Evolutionary conservation across 1,140 invertebrate genomes (phyloP).

Genomic region (Drosophila nasuta): DNA sequence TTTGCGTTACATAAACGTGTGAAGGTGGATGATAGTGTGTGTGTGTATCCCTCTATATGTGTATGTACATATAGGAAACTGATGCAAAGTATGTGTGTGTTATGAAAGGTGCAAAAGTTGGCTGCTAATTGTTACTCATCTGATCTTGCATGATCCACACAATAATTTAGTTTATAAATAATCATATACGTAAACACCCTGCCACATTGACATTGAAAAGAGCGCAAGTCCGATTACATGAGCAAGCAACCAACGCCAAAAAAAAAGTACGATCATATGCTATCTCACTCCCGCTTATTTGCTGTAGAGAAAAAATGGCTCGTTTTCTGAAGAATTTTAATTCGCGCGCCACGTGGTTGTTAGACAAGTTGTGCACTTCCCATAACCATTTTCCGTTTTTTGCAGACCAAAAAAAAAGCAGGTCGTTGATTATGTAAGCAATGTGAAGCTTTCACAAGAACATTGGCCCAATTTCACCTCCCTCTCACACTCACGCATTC

Average conservation of each 20-base stretch:
- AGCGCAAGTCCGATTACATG: conserved; percentile 62
- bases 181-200: conserved; percentile 8
- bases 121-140: conserved; percentile 37
- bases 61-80: conserved; percentile 8
- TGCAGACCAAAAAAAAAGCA: conserved; percentile 12
- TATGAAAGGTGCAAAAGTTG: conserved; percentile 39
- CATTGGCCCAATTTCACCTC: conserved; percentile 46
- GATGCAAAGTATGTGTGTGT: neutral
- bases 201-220: conserved; percentile 70
- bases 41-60: conserved; percentile 11
- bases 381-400: conserved; percentile 10
- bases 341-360: conserved; percentile 69
- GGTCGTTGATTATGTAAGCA: conserved; percentile 57
- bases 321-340: conserved; percentile 50
- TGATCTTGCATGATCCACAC: neutral
- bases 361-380: conserved; percentile 52
- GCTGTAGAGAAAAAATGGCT: conserved; percentile 14
- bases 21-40: conserved; percentile 30
- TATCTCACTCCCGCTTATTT: conserved; percentile 32
- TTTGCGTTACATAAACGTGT: conserved; percentile 75
- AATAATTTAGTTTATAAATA: neutral
- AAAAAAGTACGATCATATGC: conserved; percentile 36
- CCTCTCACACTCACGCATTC: conserved; percentile 16
- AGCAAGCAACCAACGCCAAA: conserved; percentile 45
- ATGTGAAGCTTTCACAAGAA: conserved; percentile 32